Evolutionary conservation across 2,888 invertebrate species (phyloP), one percentile per base, ranked within the genome.

Genomic region (Noctuana brunneofusca): DNA sequence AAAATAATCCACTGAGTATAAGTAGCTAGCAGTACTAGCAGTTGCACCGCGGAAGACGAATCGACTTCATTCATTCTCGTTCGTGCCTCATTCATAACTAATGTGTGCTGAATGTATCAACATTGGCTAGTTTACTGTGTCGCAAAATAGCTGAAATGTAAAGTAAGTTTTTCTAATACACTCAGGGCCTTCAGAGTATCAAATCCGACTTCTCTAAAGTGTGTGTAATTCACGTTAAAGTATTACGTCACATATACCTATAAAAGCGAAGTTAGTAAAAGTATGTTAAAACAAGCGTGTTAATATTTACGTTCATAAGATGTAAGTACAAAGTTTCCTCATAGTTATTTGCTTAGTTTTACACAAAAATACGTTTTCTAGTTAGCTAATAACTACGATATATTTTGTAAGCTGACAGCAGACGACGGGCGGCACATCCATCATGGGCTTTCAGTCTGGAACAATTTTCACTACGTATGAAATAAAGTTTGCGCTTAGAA

Each of bases 401-500:
- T 64, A 64, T 66, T 65, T 63, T 62, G 54, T 60, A 49, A 64
- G 60, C 56, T 55, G 64, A 64, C 58, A 64, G 64, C 52, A 58
- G 64, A 43, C 66, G 64, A 70, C 65, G 59, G 66, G 64, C 46
- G 63, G 38, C 64, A 65, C 69, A 72, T 73, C 70, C 70, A 71
- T 75, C 71, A 71, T 66, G 68, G 64, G 41, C 24, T 54, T 53
- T 41, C 41, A 27, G 41, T 55, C 24, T 14, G 16, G 12, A 55
- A 55, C 55, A 55, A 27, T 55, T 55, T 43, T 55, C 55, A 27
- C 55, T 43, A 27, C 18, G 27, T 43, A 55, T 27, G 43, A 14
- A 27, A 30, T 41, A 55, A 55, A 43, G 16, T 55, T 27, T 43
- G 11, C 12, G 16, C 43, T 43, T 43, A 16, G 41, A 55, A 11